Evolutionary conservation across 2,888 invertebrate genomes (phyloP).

Genomic region (Drosophila planitibia): DNA sequence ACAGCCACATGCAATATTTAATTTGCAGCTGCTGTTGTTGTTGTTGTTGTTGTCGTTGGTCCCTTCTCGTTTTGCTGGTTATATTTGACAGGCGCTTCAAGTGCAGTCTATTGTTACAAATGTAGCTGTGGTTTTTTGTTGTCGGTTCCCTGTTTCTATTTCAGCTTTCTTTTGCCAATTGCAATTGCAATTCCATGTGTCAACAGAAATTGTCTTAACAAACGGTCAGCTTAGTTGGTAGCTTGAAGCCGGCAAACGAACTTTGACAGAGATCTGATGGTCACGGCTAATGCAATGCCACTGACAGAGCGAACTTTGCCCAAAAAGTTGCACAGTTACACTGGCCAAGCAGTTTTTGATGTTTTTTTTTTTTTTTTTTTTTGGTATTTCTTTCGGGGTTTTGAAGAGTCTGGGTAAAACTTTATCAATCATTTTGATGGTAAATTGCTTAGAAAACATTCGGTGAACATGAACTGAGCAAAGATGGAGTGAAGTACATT

Average conservation of each 20-base stretch:
- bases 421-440: slow-evolving; percentile 84
- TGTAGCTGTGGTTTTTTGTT: slow-evolving; percentile 22
- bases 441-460: slow-evolving; percentile 83
- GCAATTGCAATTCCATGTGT: slow-evolving; percentile 71
- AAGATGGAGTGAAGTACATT: slow-evolving; percentile 25
- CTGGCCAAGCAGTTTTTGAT: slow-evolving; percentile 33
- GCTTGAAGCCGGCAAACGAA: slow-evolving; percentile 18
- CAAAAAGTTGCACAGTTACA: slow-evolving; percentile 43
- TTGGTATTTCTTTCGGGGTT: not conserved
- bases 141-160: slow-evolving; percentile 4
- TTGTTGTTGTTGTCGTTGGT: slow-evolving; percentile 1
- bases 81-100: slow-evolving; percentile 47
- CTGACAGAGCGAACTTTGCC: slow-evolving; percentile 37
- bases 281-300: slow-evolving; percentile 60
- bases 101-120: slow-evolving; percentile 55
- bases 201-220: slow-evolving; percentile 75
- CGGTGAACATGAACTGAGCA: slow-evolving; percentile 54
- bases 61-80: slow-evolving; percentile 10
- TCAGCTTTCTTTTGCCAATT: slow-evolving; percentile 49
- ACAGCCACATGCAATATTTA: slow-evolving; percentile 61
- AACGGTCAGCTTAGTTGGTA: slow-evolving; percentile 47
- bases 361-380: slow-evolving; percentile 7
- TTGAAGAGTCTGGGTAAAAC: slow-evolving; percentile 60
- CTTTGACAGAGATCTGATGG: slow-evolving; percentile 58
- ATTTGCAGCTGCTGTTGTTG: slow-evolving; percentile 31